Percentiles rank a stretch among this genome's conserved stretches.
Conservation (phyloP, 2,888 invertebrate species). For the Punctoribates punctum region DNA sequence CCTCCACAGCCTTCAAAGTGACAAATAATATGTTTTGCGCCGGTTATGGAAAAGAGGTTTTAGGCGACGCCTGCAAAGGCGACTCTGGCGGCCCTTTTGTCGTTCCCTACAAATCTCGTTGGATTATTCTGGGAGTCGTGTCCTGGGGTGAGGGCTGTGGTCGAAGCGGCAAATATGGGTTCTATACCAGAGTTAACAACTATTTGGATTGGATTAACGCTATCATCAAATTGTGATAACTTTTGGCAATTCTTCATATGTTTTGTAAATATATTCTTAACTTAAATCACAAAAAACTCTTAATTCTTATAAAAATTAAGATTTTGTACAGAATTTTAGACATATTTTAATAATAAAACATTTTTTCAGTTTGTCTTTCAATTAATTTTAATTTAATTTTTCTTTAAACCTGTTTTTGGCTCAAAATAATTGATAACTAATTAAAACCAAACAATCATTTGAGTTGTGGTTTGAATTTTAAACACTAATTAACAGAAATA, state of each 20-base stretch:
- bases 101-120: slow-evolving; percentile 46
- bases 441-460: neutral
- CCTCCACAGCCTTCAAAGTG: slow-evolving; percentile 48
- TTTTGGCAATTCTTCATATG: neutral
- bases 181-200: slow-evolving; percentile 50
- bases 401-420: neutral
- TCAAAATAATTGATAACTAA: neutral
- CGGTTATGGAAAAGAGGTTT: slow-evolving; percentile 48
- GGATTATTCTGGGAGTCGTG: slow-evolving; percentile 50
- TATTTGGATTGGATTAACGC: slow-evolving; percentile 49
- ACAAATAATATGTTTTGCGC: slow-evolving; percentile 51
- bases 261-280: neutral
- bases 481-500: neutral
- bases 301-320: slow-evolving; percentile 1
- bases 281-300: neutral
- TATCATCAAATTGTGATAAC: slow-evolving; percentile 28
- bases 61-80: slow-evolving; percentile 51
- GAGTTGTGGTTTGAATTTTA: neutral
- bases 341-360: neutral
- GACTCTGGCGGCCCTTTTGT: slow-evolving; percentile 50
- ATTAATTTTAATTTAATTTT: neutral
- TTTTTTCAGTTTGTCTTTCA: neutral
- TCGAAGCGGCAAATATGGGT: slow-evolving; percentile 50
- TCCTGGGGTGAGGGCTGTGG: slow-evolving; percentile 51
- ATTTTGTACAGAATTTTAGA: slow-evolving; percentile 11